phyloP scores from a whole-genome alignment of 1,140 invertebrate species.

The Diuraphis noxia region DNA sequence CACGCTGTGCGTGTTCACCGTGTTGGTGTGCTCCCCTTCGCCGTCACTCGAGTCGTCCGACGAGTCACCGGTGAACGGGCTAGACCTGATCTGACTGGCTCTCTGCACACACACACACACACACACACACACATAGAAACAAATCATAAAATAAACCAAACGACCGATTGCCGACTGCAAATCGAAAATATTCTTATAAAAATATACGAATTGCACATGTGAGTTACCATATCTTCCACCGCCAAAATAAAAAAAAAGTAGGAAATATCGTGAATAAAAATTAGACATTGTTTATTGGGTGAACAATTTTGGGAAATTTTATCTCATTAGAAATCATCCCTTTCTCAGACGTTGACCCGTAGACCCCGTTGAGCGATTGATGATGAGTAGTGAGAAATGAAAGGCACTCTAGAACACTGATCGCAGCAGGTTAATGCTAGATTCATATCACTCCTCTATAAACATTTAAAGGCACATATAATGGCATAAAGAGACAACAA shows the following conservation, averaged over 20 bases:
- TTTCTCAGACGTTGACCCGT: no score
- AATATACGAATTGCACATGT: neutral
- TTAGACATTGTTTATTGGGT: neutral
- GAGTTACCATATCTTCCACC: no score
- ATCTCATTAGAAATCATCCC: no score
- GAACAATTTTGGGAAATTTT: no score
- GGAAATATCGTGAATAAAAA: neutral
- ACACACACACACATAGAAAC: no score
- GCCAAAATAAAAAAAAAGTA: no score
- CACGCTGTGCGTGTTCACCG: conserved; percentile 56
- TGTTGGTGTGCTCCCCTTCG: conserved; percentile 65
- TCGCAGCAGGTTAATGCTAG: neutral
- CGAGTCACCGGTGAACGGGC: conserved; percentile 94
- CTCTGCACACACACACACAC: conserved; percentile 64
- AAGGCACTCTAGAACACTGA: neutral
- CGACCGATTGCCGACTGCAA: neutral
- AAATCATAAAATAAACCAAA: neutral
- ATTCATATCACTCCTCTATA: neutral
- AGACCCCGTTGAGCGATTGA: neutral
- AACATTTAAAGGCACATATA: no score
- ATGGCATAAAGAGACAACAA: neutral
- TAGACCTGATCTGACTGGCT: conserved; percentile 91
- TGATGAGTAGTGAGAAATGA: neutral
- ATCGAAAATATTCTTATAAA: no score
- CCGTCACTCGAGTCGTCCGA: conserved; percentile 92